phyloP scores from a whole-genome alignment of 2,888 invertebrate species.

The Heliconius hortense region DNA sequence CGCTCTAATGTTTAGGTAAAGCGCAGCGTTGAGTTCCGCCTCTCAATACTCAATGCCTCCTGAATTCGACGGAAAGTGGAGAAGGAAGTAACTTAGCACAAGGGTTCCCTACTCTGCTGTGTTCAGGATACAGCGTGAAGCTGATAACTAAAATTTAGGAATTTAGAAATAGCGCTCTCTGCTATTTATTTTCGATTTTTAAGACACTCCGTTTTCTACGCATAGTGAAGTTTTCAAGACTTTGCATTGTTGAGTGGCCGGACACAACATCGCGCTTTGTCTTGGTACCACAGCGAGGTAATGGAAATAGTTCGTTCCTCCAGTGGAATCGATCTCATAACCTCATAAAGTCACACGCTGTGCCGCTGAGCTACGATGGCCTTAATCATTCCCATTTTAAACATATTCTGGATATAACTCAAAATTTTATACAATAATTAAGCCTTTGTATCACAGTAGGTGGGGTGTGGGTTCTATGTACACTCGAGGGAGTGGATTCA shows the following conservation, averaged over 20 bases:
- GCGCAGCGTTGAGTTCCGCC: no score
- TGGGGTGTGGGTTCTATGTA: not conserved
- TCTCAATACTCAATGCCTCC: no score
- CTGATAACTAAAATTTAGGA: no score
- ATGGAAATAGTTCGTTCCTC: not conserved
- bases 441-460: not conserved
- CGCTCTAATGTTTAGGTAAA: no score
- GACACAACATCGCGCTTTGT: not conserved
- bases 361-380: not conserved
- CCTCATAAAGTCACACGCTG: no score
- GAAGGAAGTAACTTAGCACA: no score
- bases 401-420: no score
- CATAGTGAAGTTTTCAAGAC: not conserved
- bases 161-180: not conserved
- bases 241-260: not conserved
- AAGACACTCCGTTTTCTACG: not conserved
- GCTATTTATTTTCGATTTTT: no score
- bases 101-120: no score
- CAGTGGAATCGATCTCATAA: no score
- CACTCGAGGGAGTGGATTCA: not conserved
- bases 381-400: not conserved
- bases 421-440: not conserved
- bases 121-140: no score
- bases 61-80: no score
- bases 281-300: not conserved